Percentiles rank a stretch among this genome's conserved stretches.
Conservation (phyloP, 2,113 vertebrate species). For the Rhabdomys dilectus region DNA sequence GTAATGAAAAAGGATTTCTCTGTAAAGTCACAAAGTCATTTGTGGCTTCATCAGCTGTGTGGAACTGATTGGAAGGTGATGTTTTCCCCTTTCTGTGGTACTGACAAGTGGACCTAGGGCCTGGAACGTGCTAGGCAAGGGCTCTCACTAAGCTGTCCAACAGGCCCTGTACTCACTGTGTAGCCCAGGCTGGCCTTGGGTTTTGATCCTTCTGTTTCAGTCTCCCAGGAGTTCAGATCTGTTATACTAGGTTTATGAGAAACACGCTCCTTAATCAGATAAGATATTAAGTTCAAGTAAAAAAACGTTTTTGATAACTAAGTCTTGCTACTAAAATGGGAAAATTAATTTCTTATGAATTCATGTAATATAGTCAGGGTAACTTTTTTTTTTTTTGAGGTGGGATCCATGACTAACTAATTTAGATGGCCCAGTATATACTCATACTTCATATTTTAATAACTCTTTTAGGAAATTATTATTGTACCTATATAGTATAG, state of each 20-base stretch:
- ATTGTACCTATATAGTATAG: not conserved
- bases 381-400: not conserved
- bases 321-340: conserved; percentile 32
- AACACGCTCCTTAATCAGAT: conserved; percentile 23
- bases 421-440: not conserved
- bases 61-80: not conserved
- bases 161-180: no score
- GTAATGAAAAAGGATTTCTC: conserved; percentile 29
- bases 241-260: not conserved
- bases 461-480: not conserved
- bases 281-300: conserved; percentile 39
- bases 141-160: not conserved
- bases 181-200: not conserved
- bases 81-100: not conserved
- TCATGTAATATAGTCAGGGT: not conserved
- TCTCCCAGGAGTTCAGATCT: not conserved
- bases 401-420: not conserved
- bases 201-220: not conserved
- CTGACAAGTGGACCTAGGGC: not conserved
- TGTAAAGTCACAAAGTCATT: not conserved
- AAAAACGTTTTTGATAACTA: conserved; percentile 39
- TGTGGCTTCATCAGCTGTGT: not conserved
- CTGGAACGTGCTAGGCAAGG: not conserved
- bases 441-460: not conserved
- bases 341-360: conserved; percentile 12